These are phyloP conservation scores for Digitonthophagus gazella DNA, from an alignment of 2,888 invertebrate species.

Conservation along the genomic window DNA sequence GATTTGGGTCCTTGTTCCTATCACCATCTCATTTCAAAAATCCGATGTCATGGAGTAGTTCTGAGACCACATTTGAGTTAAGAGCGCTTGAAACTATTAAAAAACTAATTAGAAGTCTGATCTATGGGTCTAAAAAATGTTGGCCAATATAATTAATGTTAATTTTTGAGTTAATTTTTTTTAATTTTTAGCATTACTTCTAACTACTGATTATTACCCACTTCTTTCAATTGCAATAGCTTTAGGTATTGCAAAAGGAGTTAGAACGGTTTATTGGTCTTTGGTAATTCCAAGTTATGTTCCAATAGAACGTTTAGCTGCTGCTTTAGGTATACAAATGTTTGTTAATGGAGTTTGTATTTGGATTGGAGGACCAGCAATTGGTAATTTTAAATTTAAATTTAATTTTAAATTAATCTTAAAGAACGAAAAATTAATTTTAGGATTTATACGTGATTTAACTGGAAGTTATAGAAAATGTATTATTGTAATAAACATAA, in stretches of 20 bases:
- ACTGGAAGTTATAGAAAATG: conserved; percentile 61
- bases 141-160: background rate
- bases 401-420: conserved; percentile 15
- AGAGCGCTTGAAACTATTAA: too few relatives aligned
- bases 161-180: background rate
- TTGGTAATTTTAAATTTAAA: conserved; percentile 58
- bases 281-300: conserved; percentile 68
- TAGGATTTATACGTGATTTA: conserved; percentile 61
- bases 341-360: conserved; percentile 65
- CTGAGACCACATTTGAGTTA: too few relatives aligned
- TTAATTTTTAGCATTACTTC: conserved; percentile 50
- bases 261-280: conserved; percentile 68
- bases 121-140: too few relatives aligned
- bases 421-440: conserved; percentile 1
- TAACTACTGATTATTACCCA: conserved; percentile 43
- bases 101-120: too few relatives aligned
- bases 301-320: conserved; percentile 63
- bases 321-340: conserved; percentile 70
- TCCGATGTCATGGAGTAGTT: too few relatives aligned
- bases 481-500: conserved; percentile 59
- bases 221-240: conserved; percentile 56
- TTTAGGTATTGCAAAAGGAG: conserved; percentile 67
- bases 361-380: conserved; percentile 59
- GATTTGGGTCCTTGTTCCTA: too few relatives aligned
- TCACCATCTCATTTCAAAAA: too few relatives aligned